Percentiles rank a stretch among this genome's conserved stretches.
phyloP scores from a whole-genome alignment of 2,888 invertebrate genomes.

The Amiota mariae region DNA sequence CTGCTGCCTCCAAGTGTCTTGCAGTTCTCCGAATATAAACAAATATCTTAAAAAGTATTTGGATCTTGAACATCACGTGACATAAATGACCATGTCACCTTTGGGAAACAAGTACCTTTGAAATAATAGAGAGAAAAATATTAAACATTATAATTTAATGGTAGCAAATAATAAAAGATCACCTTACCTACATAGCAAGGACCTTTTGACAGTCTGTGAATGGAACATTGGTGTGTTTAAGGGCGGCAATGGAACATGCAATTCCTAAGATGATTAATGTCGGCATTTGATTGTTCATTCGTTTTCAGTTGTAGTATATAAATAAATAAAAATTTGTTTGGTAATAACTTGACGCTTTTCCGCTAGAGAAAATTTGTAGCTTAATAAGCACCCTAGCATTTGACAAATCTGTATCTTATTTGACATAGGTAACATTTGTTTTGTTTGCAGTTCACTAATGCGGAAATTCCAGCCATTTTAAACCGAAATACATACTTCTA shows the following conservation, averaged over 20 bases:
- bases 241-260: constrained; percentile 69
- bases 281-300: constrained; percentile 40
- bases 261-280: constrained; percentile 65
- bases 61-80: constrained; percentile 71
- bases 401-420: too few species aligned
- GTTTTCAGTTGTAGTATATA: too few species aligned
- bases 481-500: too few species aligned
- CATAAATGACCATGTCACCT: constrained; percentile 72
- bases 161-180: background rate
- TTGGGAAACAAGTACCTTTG: constrained; percentile 72
- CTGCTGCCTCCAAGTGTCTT: too few species aligned
- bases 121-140: constrained; percentile 20
- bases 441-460: too few species aligned
- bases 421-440: too few species aligned
- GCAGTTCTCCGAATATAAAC: too few species aligned
- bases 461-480: too few species aligned
- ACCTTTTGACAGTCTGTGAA: constrained; percentile 69
- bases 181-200: constrained; percentile 71
- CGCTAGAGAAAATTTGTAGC: too few species aligned
- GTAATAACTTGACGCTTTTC: background rate
- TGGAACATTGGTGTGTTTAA: constrained; percentile 70
- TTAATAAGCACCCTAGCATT: too few species aligned
- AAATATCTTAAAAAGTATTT: too few species aligned
- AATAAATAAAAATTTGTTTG: background rate
- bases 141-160: constrained; percentile 1